These are phyloP conservation scores for Microtus ochrogaster DNA, from an alignment of 2,113 vertebrate species.

Conservation along the genomic window DNA sequence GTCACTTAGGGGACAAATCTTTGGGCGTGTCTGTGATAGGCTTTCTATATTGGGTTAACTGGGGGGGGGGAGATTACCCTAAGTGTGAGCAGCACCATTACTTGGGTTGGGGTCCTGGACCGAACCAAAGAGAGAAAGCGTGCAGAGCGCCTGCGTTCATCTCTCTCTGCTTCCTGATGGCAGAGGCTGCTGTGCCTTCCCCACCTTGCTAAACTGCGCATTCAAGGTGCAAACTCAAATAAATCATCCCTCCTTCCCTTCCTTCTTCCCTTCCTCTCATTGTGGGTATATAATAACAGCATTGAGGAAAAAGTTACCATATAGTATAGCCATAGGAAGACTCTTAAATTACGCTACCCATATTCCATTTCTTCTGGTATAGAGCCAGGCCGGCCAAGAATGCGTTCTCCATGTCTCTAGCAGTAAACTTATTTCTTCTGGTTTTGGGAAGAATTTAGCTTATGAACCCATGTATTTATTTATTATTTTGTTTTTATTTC, in stretches of 20 bases:
- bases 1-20: background rate
- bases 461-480: background rate
- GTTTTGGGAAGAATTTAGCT: background rate
- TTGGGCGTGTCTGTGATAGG: background rate
- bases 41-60: background rate
- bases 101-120: background rate
- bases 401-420: background rate
- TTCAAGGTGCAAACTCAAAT: background rate
- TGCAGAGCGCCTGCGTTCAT: background rate
- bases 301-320: background rate
- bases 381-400: background rate
- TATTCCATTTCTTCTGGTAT: background rate
- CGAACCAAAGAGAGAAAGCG: background rate
- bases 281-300: background rate
- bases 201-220: background rate
- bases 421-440: background rate
- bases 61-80: background rate
- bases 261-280: background rate
- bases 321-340: background rate
- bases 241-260: rapidly evolving
- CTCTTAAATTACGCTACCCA: too few relatives aligned
- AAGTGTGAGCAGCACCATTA: background rate
- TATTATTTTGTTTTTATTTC: too few relatives aligned
- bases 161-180: background rate
- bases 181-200: background rate